Base-by-base conservation (phyloP, 2,113 vertebrate species). In the Eira barbara region DNA sequence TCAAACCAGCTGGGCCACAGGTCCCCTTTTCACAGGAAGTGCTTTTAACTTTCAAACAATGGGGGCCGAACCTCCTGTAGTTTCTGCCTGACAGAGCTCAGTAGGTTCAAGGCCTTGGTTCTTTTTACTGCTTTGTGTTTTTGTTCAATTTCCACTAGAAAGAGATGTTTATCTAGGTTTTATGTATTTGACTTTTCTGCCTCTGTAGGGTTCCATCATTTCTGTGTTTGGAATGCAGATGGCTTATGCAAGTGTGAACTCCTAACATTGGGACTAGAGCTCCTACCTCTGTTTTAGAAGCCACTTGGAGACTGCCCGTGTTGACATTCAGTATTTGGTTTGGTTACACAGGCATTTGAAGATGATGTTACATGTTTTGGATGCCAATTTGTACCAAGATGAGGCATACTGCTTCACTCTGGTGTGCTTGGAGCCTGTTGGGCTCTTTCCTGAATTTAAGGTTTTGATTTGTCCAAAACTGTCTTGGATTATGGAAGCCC, bases 141-240 rank as follows among this genome's bases (percentile, higher is more conserved):
- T 96, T 73, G 55, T 73, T 93, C 36, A 59, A 1, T 89, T 80
- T 85, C 17, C 34, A 86, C 2, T 73, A 59, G 74, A 67, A 21
- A 91, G 61, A 91, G 14, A 67, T 91, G 8, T 55, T 97, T 94
- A 78, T 78, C 36, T 89, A 52, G 5, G n/a, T 89, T 96, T 95
- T 93, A n/a, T 11, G n/a, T 86, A 2, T 73, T 13, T 73, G 27
- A 47, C 61, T 86, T 69, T 80, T 52, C n/a, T 79, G 45, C 7
- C 47, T 94, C 34, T 90, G 80, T 69, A 85, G 39, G 93, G 14
- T 4, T 52, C 18, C 39, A 13, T 29, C 13, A 34, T 84, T 96
- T 82, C 85, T 93, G 45, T 76, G 34, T 96, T 91, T 85, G 45
- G 39, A 74, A 71, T 45, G 52, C 6, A 57, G 27, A 59, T 83